Evolutionary conservation across 2,113 vertebrate species (phyloP).

Genomic region (Struthio camelus): DNA sequence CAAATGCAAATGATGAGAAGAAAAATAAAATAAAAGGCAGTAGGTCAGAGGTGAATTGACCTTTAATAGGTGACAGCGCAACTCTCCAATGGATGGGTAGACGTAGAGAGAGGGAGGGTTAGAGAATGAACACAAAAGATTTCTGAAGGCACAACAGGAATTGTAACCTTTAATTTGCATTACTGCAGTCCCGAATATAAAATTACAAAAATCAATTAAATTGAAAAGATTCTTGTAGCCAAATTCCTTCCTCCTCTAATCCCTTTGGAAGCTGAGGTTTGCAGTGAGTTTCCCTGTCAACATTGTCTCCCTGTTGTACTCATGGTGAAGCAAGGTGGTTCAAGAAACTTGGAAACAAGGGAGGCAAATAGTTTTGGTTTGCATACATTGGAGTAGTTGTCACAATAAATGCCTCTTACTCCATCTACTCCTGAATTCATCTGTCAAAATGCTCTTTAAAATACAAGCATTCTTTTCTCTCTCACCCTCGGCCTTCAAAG

Average conservation of each 20-base stretch:
- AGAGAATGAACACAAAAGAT: neutral
- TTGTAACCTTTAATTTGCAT: neutral
- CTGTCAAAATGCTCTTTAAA: constrained; percentile 33
- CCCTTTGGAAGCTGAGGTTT: neutral
- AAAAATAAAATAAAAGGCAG: neutral
- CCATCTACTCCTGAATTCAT: neutral
- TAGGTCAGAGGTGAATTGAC: neutral
- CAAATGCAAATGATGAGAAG: neutral
- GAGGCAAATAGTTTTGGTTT: neutral
- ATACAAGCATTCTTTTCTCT: neutral
- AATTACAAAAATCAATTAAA: neutral
- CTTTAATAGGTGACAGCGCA: neutral
- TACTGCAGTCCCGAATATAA: neutral
- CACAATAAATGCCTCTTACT: constrained; percentile 9
- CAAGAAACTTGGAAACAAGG: neutral
- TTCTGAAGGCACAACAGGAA: neutral
- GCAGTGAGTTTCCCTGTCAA: neutral
- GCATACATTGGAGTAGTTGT: neutral
- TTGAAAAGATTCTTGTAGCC: neutral
- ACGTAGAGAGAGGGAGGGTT: neutral
- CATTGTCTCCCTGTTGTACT: neutral
- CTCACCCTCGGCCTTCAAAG: constrained; percentile 10
- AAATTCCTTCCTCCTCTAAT: neutral
- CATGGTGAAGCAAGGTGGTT: neutral
- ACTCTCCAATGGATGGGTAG: neutral